Evolutionary conservation across 2,797 vertebrate species (phyloP), one percentile per base, ranked within the genome.

Genomic region (Serranus cabrilla): DNA sequence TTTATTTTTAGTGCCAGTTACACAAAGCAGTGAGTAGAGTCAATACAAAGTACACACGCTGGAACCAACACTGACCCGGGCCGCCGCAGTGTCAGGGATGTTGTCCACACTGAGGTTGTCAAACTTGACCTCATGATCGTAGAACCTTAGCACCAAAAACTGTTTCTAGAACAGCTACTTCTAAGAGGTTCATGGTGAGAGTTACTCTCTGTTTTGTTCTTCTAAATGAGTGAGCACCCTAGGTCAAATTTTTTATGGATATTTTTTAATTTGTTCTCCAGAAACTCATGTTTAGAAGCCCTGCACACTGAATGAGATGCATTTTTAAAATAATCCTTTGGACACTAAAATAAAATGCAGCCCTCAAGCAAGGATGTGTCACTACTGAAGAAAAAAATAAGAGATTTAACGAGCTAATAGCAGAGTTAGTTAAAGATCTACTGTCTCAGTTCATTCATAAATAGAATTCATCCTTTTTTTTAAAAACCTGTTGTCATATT

Each of bases 1-100:
- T 82, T 86, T 92, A 86, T 90, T 85, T 86, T 85, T 82, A 82
- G 85, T 66, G 72, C 23, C 80, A 69, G 66, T 76, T 76, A 86
- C 74, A 84, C 66, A 75, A 84, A 74, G 63, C 78, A 66, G 61
- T 11, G 55, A 78, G 68, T 60, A 47, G 61, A 76, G 73, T 75
- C 83, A 84, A 83, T 76, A 76, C 60, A 81, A 81, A 78, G 66
- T 73, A 87, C 40, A 67, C 74, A 80, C 62, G 51, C 56, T 60
- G 45, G 57, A 71, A 71, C 27, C 55, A 14, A 45, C 21, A 9
- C 59, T 71, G 74, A 79, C 73, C 60, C 50, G 70, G 56, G 47
- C 71, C 20, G 39, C 54, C 63, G 62, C 57, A 17, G 34, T 49
- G 51, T 63, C 54, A 52, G 56, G 62, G 71, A 52, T 69, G 58